Percentiles rank a stretch among this genome's conserved stretches.
Conservation (phyloP, 2,797 vertebrate species). For the Podarcis siculus region DNA sequence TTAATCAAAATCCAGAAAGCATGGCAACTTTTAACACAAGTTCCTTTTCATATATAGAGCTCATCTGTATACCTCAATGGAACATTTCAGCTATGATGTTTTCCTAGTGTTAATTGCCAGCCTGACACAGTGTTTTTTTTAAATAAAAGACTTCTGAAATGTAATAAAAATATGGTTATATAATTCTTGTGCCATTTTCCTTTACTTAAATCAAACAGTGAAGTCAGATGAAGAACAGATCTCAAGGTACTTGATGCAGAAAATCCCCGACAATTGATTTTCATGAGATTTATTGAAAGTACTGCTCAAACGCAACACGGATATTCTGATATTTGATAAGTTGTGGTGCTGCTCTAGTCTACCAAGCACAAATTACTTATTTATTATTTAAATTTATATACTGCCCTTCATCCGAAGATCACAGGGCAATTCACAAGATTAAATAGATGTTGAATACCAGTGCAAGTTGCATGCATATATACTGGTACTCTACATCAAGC, state of each 20-base stretch:
- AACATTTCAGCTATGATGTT: not conserved
- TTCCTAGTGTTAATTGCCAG: conserved; percentile 10
- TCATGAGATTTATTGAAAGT: not conserved
- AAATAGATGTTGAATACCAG: not conserved
- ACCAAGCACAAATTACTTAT: not conserved
- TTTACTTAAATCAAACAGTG: conserved; percentile 37
- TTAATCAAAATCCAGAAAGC: not conserved
- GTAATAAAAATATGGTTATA: conserved; percentile 15
- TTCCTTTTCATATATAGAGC: not conserved
- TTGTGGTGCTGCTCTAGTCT: not conserved
- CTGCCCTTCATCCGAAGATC: too few species aligned
- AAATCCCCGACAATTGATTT: not conserved
- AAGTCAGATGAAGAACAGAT: conserved; percentile 1
- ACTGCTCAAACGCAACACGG: not conserved
- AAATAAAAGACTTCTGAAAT: conserved; percentile 9
- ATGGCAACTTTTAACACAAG: not conserved
- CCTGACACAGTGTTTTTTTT: not conserved
- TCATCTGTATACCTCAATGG: not conserved
- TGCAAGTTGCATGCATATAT: not conserved
- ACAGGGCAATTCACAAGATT: not conserved
- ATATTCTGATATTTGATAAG: not conserved
- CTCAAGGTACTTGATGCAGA: not conserved
- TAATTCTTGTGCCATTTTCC: not conserved
- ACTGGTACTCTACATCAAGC: not conserved
- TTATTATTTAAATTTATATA: too few species aligned